A percentile compares a stretch with the other conserved stretches of the same genome.
These are phyloP conservation scores for Limnephilus marmoratus DNA, from an alignment of 2,888 invertebrate species.

Conservation along the genomic window DNA sequence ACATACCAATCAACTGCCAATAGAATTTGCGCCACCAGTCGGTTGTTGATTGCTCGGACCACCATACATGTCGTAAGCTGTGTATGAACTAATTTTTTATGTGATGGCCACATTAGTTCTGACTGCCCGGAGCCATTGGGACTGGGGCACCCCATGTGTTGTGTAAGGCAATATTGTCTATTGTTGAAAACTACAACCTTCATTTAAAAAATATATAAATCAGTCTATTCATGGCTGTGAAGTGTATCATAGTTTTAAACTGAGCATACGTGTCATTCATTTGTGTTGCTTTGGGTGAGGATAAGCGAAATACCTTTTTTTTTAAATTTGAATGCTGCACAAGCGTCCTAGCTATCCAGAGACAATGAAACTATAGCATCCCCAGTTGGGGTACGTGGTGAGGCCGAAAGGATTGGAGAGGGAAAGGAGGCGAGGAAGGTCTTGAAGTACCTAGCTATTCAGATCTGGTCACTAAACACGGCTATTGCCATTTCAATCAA, in stretches of 20 bases:
- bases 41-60: not conserved
- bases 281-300: not conserved
- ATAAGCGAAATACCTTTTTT: not conserved
- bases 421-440: too few relatives aligned
- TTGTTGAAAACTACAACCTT: not conserved
- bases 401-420: too few relatives aligned
- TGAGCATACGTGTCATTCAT: not conserved
- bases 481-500: too few relatives aligned
- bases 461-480: too few relatives aligned
- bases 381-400: too few relatives aligned
- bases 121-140: not conserved
- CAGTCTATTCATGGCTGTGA: not conserved
- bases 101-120: not conserved
- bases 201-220: not conserved
- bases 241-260: not conserved
- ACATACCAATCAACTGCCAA: not conserved
- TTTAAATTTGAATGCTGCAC: not conserved
- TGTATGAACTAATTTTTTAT: not conserved
- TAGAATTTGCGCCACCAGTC: conserved; percentile 5
- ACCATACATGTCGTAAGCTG: not conserved
- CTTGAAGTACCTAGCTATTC: too few relatives aligned
- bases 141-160: not conserved
- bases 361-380: too few relatives aligned
- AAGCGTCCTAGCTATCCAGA: not conserved
- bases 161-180: not conserved